Conservation (phyloP, 1,140 invertebrate genomes). For the Scaptodrosophila lebanonensis region DNA sequence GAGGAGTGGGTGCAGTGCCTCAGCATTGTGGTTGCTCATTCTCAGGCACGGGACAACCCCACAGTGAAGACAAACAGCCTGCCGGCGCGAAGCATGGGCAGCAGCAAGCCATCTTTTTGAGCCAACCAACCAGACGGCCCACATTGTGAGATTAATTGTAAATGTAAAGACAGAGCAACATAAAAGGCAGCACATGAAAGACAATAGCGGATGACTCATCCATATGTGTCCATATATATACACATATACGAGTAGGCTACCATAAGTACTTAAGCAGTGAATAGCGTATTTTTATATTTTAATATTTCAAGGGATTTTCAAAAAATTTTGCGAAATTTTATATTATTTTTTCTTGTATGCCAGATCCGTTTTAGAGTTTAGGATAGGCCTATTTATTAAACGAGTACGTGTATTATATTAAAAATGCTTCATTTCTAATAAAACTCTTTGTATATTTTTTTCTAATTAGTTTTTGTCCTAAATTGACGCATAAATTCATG, state of each 20-base stretch:
- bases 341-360: conserved; percentile 57
- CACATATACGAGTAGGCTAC: conserved; percentile 55
- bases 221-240: conserved; percentile 18
- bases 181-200: conserved; percentile 53
- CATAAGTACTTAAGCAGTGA: conserved; percentile 39
- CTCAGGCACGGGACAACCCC: conserved; percentile 83
- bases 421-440: conserved; percentile 44
- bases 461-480: too few relatives aligned
- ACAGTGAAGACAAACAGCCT: conserved; percentile 83
- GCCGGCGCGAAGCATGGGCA: conserved; percentile 80
- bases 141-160: conserved; percentile 73
- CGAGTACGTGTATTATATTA: conserved; percentile 72
- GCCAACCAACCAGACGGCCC: conserved; percentile 3
- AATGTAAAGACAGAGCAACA: conserved; percentile 64
- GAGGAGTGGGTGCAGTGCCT: conserved; percentile 96
- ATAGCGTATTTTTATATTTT: too few relatives aligned
- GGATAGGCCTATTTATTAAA: conserved; percentile 73
- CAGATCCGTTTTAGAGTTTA: conserved; percentile 61
- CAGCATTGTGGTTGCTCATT: conserved; percentile 91
- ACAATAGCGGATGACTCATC: conserved; percentile 41
- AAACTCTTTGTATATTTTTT: not conserved
- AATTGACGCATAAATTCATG: too few relatives aligned
- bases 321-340: conserved; percentile 71
- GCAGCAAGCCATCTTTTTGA: conserved; percentile 74
- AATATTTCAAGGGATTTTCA: conserved; percentile 63